Conservation (phyloP, 35 echinoderm and acorn worm species). For the Strongylocentrotus purpuratus region DNA sequence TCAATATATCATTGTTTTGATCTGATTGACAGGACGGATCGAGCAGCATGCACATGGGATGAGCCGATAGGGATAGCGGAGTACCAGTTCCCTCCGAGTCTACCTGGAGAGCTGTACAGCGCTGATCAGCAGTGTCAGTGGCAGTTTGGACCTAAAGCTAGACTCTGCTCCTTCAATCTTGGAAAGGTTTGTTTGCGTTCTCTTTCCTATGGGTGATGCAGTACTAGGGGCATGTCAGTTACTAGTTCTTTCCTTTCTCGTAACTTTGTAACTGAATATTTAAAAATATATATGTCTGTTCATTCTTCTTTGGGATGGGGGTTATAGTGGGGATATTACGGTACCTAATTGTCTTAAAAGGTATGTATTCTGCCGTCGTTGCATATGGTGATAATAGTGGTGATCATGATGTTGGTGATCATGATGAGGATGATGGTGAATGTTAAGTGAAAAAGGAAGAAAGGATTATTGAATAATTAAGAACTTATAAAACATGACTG, state of each 20-base stretch:
- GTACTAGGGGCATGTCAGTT: background rate
- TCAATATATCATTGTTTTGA: constrained; percentile 25
- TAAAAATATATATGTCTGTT: no score
- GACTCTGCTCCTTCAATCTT: constrained; percentile 98
- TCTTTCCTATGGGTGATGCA: background rate
- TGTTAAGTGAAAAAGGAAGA: background rate
- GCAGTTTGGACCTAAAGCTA: constrained; percentile 90
- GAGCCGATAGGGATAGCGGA: constrained; percentile 63
- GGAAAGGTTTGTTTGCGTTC: constrained; percentile 76
- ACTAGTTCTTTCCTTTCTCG: background rate
- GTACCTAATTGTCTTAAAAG: background rate
- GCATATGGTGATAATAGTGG: background rate
- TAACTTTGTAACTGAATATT: background rate
- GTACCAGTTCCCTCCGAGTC: constrained; percentile 80
- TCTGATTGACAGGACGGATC: constrained; percentile 57
- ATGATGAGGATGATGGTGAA: background rate
- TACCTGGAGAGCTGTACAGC: constrained; percentile 93
- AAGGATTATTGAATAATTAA: background rate
- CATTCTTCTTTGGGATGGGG: no score
- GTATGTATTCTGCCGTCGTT: background rate
- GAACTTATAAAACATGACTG: background rate
- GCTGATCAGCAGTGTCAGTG: constrained; percentile 96
- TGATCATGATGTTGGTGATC: background rate
- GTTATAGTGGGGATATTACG: no score
- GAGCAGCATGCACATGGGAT: constrained; percentile 79